Evolutionary conservation across 2,888 invertebrate species (phyloP).

Genomic region (Phyto melanocephala): DNA sequence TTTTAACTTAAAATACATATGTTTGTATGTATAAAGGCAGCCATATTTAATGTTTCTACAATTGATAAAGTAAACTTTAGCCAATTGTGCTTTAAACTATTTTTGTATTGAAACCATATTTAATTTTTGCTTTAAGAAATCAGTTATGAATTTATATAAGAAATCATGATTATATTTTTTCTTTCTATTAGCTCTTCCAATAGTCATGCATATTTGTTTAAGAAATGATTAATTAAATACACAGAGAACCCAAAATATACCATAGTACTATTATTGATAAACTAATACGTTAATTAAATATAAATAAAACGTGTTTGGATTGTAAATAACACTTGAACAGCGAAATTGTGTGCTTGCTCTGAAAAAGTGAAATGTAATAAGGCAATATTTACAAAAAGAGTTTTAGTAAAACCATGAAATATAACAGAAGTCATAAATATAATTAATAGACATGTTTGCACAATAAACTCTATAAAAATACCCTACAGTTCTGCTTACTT

Average conservation of each 20-base stretch:
- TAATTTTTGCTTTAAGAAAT: no score
- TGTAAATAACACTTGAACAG: not conserved
- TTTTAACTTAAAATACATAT: no score
- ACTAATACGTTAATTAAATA: not conserved
- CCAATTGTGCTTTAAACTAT: no score
- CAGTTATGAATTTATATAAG: no score
- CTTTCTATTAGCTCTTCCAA: no score
- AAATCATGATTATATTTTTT: no score
- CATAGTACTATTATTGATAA: not conserved
- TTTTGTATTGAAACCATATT: no score
- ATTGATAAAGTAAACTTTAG: no score
- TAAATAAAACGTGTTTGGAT: slow-evolving; percentile 1
- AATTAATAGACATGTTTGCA: not conserved
- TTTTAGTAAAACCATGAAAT: not conserved
- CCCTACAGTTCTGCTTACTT: no score
- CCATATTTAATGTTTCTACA: no score
- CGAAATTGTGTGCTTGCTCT: not conserved
- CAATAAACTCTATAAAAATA: not conserved
- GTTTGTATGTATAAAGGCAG: no score
- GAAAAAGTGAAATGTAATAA: not conserved
- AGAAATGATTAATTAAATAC: not conserved
- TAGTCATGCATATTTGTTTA: not conserved
- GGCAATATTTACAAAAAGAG: not conserved
- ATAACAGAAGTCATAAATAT: not conserved
- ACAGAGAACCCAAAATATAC: not conserved